A percentile compares a stretch with the other conserved stretches of the same genome.
Evolutionary conservation across 2,888 invertebrate species (phyloP).

Genomic region (Diachrysia chrysitis): DNA sequence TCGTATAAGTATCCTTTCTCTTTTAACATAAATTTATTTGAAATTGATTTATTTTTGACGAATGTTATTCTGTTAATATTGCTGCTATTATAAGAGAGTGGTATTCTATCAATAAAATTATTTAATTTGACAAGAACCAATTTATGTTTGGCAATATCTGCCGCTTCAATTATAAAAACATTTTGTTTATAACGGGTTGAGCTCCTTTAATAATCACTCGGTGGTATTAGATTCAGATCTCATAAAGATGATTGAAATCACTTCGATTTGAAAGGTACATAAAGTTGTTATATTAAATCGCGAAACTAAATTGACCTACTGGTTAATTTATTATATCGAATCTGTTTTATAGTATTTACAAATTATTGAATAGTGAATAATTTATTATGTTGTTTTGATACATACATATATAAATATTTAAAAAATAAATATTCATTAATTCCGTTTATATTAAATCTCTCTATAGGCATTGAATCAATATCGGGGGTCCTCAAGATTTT

Average conservation of each 20-base stretch:
- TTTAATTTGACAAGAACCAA: constrained; percentile 60
- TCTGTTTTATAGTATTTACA: neutral
- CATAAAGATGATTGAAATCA: constrained; percentile 42
- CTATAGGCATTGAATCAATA: constrained; percentile 5
- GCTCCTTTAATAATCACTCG: constrained; percentile 49
- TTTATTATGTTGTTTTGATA: neutral
- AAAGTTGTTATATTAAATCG: constrained; percentile 31
- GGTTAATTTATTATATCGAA: constrained; percentile 1
- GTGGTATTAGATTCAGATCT: constrained; percentile 34
- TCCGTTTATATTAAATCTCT: constrained; percentile 27
- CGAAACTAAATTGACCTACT: constrained; percentile 18
- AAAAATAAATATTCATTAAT: constrained; percentile 1
- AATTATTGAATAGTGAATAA: neutral
- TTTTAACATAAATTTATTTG: constrained; percentile 59
- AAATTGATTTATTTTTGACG: constrained; percentile 62
- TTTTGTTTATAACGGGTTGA: constrained; percentile 28
- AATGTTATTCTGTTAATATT: constrained; percentile 54
- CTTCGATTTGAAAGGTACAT: constrained; percentile 37
- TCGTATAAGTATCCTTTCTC: constrained; percentile 68
- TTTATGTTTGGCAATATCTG: constrained; percentile 50
- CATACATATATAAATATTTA: neutral
- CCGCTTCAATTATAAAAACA: constrained; percentile 46
- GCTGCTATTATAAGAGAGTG: constrained; percentile 58
- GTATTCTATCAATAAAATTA: constrained; percentile 63
- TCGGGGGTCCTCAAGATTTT: neutral